These are phyloP conservation scores for Scaptomyza montana DNA, from an alignment of 1,140 invertebrate genomes.

Conservation along the genomic window DNA sequence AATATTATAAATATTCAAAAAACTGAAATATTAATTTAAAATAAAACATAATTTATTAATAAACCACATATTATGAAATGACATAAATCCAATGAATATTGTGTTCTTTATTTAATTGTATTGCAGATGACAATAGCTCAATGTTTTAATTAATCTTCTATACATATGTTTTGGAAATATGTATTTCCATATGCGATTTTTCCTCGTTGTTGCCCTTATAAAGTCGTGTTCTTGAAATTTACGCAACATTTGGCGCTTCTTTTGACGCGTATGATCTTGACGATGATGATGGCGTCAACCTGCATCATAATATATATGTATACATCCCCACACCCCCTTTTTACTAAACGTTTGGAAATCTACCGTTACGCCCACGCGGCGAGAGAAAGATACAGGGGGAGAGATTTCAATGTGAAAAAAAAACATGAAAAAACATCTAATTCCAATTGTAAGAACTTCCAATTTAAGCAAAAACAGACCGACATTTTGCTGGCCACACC, in stretches of 20 bases:
- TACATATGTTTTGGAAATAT: not conserved
- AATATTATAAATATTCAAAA: constrained; percentile 82
- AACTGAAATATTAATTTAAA: constrained; percentile 79
- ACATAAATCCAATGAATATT: constrained; percentile 44
- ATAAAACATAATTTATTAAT: constrained; percentile 79
- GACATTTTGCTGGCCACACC: constrained; percentile 53
- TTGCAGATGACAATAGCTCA: not conserved
- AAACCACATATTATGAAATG: constrained; percentile 81
- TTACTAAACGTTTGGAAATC: no score
- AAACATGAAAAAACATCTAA: constrained; percentile 11
- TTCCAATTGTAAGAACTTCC: constrained; percentile 70
- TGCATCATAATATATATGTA: constrained; percentile 40
- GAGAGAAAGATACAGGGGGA: not conserved
- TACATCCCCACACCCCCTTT: not conserved
- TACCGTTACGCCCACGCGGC: constrained; percentile 9
- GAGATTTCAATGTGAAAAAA: no score
- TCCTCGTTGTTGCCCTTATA: constrained; percentile 25
- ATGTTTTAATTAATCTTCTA: not conserved
- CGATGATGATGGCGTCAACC: constrained; percentile 69
- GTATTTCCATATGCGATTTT: constrained; percentile 19
- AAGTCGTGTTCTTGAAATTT: constrained; percentile 75
- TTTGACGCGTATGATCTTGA: constrained; percentile 66
- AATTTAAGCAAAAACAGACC: constrained; percentile 62
- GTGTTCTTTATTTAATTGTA: no score
- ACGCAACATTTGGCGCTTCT: constrained; percentile 78